Percentiles rank a stretch among this genome's conserved stretches.
phyloP scores from a whole-genome alignment of 2,888 invertebrate species.

The Abrostola tripartita region DNA sequence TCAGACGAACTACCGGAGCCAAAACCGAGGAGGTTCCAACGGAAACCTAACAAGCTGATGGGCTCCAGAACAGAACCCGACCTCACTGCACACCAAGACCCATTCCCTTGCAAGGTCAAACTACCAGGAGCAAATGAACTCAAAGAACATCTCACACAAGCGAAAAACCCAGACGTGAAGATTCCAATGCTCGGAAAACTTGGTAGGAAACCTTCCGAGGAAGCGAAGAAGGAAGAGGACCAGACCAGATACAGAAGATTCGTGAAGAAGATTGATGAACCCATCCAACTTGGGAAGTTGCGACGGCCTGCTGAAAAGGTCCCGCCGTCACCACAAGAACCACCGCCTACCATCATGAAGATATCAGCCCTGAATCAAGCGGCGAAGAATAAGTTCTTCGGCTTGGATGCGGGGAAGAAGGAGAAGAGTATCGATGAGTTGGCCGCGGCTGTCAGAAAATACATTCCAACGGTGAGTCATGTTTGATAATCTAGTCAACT shows the following conservation, averaged over 20 bases:
- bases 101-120: conserved; percentile 68
- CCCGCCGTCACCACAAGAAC: conserved; percentile 62
- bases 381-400: conserved; percentile 84
- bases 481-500: too few species aligned
- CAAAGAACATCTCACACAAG: conserved; percentile 72
- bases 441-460: conserved; percentile 82
- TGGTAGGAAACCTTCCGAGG: conserved; percentile 76
- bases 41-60: conserved; percentile 82
- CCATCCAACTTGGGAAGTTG: conserved; percentile 79
- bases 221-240: conserved; percentile 76
- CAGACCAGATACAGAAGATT: conserved; percentile 69
- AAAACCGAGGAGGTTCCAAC: conserved; percentile 76
- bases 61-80: conserved; percentile 84
- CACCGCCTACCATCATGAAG: conserved; percentile 72
- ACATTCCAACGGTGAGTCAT: conserved; percentile 80
- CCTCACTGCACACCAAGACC: conserved; percentile 71
- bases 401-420: conserved; percentile 74
- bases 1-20: conserved; percentile 80
- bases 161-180: conserved; percentile 75
- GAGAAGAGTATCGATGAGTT: conserved; percentile 81
- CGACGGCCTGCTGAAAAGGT: conserved; percentile 74
- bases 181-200: conserved; percentile 78
- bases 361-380: conserved; percentile 79
- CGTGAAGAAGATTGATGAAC: conserved; percentile 77
- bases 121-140: conserved; percentile 70